Evolutionary conservation across 2,797 vertebrate genomes (phyloP), one percentile per base, ranked within the genome.

Genomic region (Corythornis leucogaster): DNA sequence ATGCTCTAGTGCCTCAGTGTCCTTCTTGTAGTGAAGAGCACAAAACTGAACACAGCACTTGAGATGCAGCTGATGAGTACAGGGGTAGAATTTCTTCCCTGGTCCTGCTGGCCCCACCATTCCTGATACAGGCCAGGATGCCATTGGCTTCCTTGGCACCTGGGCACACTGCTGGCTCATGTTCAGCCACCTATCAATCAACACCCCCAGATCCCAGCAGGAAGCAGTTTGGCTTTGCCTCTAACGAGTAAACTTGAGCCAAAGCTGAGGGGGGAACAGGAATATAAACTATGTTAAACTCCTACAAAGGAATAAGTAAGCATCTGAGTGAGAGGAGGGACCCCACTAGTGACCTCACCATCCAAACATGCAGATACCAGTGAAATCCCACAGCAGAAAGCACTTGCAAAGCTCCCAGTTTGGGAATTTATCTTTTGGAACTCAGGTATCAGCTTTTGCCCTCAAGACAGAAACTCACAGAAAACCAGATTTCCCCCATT

Each of bases 401-500:
- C 15, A 18, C 21, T 71, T 79, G 16, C 40, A 61, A 53, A 92
- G 21, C 42, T 87, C 54, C 38, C 10, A 40, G 42, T 31, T 11
- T n/a, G 17, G 40, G 22, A 12, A 40, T 22, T 63, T 64, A 26
- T 82, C 64, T 84, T 81, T 20, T 8, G 45, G 40, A 90, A 40
- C 25, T 84, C 19, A 38, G 40, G 10, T 57, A 88, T 3, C 77
- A 88, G 48, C 77, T 66, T 68, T 53, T 51, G 26, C 57, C 86
- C 75, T 80, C 6, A 2, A 77, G 61, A 84, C 33, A 80, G 20
- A 59, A 71, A 77, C 53, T 46, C 46, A 80, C 16, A 54, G 58
- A 90, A 94, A 92, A 93, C 24, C 71, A 82, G 75, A 92, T 68
- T 90, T 85, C 45, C 61, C 85, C 54, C 69, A 90, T 92, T 90